Evolutionary conservation across 2,888 invertebrate species (phyloP).

Genomic region (Fissipunctia ypsillon): DNA sequence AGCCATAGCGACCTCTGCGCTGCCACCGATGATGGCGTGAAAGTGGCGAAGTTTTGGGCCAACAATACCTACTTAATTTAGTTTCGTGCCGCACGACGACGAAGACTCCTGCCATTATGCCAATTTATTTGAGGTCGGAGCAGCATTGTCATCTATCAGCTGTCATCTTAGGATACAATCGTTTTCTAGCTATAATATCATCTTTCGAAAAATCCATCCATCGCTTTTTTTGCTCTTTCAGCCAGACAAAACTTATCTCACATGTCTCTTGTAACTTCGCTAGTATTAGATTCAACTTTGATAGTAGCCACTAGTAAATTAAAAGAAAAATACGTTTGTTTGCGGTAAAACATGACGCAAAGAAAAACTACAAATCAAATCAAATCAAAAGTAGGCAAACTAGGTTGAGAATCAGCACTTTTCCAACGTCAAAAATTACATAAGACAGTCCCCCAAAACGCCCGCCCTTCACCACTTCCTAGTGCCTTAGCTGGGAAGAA

Average conservation of each 20-base stretch:
- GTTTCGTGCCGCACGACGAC: not conserved
- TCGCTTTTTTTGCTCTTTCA: not conserved
- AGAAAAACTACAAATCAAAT: too few species aligned
- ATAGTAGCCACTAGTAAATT: not conserved
- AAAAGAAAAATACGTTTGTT: not conserved
- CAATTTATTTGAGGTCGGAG: not conserved
- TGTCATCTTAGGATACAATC: not conserved
- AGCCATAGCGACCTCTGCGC: too few species aligned
- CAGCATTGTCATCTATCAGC: not conserved
- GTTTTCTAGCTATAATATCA: not conserved
- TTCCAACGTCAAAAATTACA: too few species aligned
- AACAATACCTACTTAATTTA: not conserved
- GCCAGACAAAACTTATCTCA: not conserved
- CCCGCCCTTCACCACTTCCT: too few species aligned
- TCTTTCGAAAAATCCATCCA: not conserved
- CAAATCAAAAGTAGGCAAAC: too few species aligned
- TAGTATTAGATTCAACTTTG: not conserved
- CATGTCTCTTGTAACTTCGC: not conserved
- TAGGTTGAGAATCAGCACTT: too few species aligned
- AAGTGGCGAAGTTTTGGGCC: not conserved
- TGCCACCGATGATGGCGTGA: too few species aligned
- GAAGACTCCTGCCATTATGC: not conserved
- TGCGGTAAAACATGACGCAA: not conserved
- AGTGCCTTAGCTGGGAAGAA: too few species aligned
- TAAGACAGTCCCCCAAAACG: too few species aligned